A percentile compares a stretch with the other conserved stretches of the same genome.
Conservation (phyloP, 1,140 invertebrate species). For the Ganaspis sp. region DNA sequence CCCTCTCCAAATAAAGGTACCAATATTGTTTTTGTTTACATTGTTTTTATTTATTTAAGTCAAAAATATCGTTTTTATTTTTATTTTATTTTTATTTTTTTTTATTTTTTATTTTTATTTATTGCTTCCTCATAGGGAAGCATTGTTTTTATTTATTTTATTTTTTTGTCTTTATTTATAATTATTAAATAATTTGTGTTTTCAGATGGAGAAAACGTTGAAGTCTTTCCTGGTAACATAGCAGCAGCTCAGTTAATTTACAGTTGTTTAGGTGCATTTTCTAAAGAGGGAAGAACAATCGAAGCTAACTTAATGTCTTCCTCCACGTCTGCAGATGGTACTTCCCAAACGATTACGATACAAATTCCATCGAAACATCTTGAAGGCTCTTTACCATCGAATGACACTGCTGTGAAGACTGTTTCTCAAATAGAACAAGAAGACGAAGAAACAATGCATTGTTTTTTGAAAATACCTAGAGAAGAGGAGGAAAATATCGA, state of each 20-base stretch:
- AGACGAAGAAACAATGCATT: conserved; percentile 75
- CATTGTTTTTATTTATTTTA: too few species aligned
- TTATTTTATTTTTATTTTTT: too few species aligned
- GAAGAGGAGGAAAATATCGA: conserved; percentile 78
- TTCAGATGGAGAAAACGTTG: conserved; percentile 64
- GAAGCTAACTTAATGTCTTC: conserved; percentile 74
- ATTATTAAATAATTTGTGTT: too few species aligned
- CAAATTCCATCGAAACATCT: conserved; percentile 73
- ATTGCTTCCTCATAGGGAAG: too few species aligned
- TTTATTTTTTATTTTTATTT: too few species aligned
- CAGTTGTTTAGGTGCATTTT: conserved; percentile 75
- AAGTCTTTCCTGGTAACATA: conserved; percentile 75
- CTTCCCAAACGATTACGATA: conserved; percentile 75
- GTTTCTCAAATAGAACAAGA: conserved; percentile 66
- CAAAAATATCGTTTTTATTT: too few species aligned
- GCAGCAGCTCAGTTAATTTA: conserved; percentile 78
- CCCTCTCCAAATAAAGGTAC: conserved; percentile 62
- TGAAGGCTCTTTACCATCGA: conserved; percentile 63
- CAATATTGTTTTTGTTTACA: too few species aligned
- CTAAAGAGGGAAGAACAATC: conserved; percentile 67
- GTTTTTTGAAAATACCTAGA: conserved; percentile 74
- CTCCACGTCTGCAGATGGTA: conserved; percentile 72
- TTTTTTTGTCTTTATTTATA: too few species aligned
- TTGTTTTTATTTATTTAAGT: too few species aligned
- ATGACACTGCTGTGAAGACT: conserved; percentile 52